A percentile compares a stretch with the other conserved stretches of the same genome.
These are phyloP conservation scores for Barypeithes pellucidus DNA, from an alignment of 2,888 invertebrate genomes.

Conservation along the genomic window DNA sequence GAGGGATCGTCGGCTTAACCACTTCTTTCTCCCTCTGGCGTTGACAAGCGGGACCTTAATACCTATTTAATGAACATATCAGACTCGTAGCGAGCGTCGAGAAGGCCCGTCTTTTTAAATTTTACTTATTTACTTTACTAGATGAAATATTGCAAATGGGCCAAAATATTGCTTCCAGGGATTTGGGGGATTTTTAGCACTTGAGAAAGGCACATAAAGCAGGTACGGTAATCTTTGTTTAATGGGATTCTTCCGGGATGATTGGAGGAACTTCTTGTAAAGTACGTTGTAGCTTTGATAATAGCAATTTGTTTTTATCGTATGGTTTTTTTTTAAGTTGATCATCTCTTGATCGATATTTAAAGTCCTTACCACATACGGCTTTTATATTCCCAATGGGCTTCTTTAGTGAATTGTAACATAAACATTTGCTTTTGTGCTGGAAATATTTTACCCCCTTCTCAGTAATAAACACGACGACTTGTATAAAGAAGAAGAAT, in stretches of 20 bases:
- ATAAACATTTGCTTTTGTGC: too few relatives aligned
- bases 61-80: slow-evolving; percentile 65
- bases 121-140: slow-evolving; percentile 53
- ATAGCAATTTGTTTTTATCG: background rate
- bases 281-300: slow-evolving; percentile 19
- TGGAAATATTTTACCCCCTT: too few relatives aligned
- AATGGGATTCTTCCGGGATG: slow-evolving; percentile 31
- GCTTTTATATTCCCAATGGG: too few relatives aligned
- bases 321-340: background rate
- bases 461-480: too few relatives aligned
- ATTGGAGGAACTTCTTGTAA: slow-evolving; percentile 23
- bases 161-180: slow-evolving; percentile 44
- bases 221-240: slow-evolving; percentile 45
- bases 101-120: slow-evolving; percentile 59
- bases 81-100: slow-evolving; percentile 52
- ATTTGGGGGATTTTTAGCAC: slow-evolving; percentile 40
- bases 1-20: slow-evolving; percentile 63
- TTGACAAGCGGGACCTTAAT: slow-evolving; percentile 61
- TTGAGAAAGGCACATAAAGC: slow-evolving; percentile 38
- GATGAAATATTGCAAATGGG: slow-evolving; percentile 49
- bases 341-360: background rate
- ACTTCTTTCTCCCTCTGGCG: slow-evolving; percentile 58
- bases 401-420: background rate
- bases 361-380: background rate
- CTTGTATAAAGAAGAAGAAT: too few relatives aligned